These are phyloP conservation scores for Holocentrus rufus DNA, from an alignment of 2,797 vertebrate species.

Conservation along the genomic window DNA sequence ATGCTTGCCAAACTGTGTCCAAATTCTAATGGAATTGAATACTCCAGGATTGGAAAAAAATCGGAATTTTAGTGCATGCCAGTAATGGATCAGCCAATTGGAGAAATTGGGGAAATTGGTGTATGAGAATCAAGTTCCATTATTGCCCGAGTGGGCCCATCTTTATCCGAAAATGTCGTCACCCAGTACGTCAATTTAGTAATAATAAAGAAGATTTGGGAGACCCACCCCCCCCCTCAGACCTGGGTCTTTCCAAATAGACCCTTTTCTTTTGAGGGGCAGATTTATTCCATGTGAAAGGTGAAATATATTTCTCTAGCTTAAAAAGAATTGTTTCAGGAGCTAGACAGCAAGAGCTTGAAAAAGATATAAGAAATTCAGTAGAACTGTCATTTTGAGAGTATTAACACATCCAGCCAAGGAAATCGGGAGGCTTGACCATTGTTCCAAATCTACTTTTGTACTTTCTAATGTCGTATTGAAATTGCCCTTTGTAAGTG, in stretches of 20 bases:
- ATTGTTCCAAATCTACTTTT: background rate
- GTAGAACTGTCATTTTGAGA: conserved; percentile 28
- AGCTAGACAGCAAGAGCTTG: conserved; percentile 11
- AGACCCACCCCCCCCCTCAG: conserved; percentile 8
- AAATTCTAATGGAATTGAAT: background rate
- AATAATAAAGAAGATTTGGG: background rate
- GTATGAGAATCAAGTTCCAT: conserved; percentile 6
- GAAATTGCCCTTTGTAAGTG: conserved; percentile 7
- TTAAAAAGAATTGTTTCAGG: conserved; percentile 14
- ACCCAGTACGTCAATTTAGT: conserved; percentile 15
- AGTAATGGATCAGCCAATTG: background rate
- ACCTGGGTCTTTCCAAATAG: conserved; percentile 11
- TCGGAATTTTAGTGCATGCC: background rate
- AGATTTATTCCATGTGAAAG: conserved; percentile 20
- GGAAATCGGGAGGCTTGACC: conserved; percentile 14
- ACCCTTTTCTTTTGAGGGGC: conserved; percentile 4
- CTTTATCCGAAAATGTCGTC: background rate
- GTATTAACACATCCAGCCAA: conserved; percentile 8
- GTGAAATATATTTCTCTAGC: conserved; percentile 10
- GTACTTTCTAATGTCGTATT: background rate
- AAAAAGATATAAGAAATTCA: conserved; percentile 18
- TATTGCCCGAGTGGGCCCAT: conserved; percentile 9
- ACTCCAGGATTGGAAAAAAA: conserved; percentile 3
- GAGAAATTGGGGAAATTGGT: background rate
- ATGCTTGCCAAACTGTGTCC: no score